Evolutionary conservation across 2,113 vertebrate species (phyloP), one percentile per base, ranked within the genome.

Genomic region (Lynx canadensis): DNA sequence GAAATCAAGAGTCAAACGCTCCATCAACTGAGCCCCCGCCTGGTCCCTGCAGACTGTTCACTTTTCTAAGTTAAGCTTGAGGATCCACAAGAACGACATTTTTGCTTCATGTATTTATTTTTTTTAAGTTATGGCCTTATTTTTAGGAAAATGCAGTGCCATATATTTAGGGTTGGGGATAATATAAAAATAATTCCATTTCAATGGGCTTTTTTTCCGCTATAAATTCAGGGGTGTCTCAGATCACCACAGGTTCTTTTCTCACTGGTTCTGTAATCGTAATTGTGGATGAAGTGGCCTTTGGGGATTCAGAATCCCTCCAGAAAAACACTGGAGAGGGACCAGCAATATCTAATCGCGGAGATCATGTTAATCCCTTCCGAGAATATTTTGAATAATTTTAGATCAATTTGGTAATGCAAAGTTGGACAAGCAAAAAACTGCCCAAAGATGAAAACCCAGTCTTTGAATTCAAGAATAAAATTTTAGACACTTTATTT

Each of bases 351-450:
- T 74, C 27, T 18, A 41, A 73, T 76, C 4, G 52, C 55, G 41
- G 16, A 88, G 57, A 33, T 83, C 4, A 1, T 71, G 1, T 57
- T 73, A 69, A 60, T 68, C n/a, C 38, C 87, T 83, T 71, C 36
- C 45, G 63, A 63, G 9, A 85, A 45, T 82, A 52, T 91, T 96
- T 94, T 57, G 45, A 74, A 31, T n/a, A n/a, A 74, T 80, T 96
- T 78, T 79, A 82, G n/a, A 55, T 18, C 38, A 65, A 1, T 57
- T 21, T 79, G 29, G 19, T 94, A 69, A 90, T 31, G 14, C 15
- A 38, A 1, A 68, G 5, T 87, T 91, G 27, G 31, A 71, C 65
- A 81, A 83, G 31, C 9, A 81, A 69, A 86, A 80, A 92, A 69
- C 4, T 21, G 18, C 45, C 9, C 50, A 50, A 45, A 38, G 50